Evolutionary conservation across 2,797 vertebrate genomes (phyloP).

Genomic region (Microcaecilia unicolor): DNA sequence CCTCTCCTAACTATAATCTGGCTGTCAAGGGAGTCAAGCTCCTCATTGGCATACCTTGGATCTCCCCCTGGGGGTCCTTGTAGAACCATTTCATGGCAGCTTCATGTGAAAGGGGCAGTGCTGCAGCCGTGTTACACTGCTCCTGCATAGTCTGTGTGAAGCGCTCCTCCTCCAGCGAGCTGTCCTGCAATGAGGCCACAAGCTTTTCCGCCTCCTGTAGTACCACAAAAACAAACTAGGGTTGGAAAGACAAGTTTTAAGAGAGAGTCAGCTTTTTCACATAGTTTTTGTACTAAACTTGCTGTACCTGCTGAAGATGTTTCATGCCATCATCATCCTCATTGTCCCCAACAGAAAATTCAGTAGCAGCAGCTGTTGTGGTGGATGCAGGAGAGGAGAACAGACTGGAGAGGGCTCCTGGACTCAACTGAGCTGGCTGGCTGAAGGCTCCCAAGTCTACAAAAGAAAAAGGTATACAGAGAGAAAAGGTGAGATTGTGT

Average conservation of each 20-base stretch:
- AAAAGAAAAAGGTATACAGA: too few species aligned
- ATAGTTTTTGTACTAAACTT: too few species aligned
- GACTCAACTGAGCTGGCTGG: too few species aligned
- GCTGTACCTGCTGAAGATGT: slow-evolving; percentile 79
- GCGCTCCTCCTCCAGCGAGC: slow-evolving; percentile 79
- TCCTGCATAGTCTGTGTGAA: slow-evolving; percentile 75
- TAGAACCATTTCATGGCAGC: slow-evolving; percentile 91
- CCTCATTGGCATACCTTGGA: slow-evolving; percentile 63
- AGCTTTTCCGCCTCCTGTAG: slow-evolving; percentile 81
- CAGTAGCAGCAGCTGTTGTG: slow-evolving; percentile 56
- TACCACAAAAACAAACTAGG: neutral
- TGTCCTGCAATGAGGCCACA: slow-evolving; percentile 80
- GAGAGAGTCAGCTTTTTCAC: too few species aligned
- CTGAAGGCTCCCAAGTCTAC: neutral
- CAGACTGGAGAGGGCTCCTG: slow-evolving; percentile 50
- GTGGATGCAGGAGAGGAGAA: slow-evolving; percentile 58
- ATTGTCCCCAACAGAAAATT: slow-evolving; percentile 54
- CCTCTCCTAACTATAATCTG: neutral
- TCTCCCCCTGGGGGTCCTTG: slow-evolving; percentile 86
- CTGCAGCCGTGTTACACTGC: slow-evolving; percentile 75
- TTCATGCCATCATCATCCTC: slow-evolving; percentile 92
- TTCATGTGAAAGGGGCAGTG: slow-evolving; percentile 78
- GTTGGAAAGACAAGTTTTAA: neutral
- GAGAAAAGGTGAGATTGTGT: too few species aligned
- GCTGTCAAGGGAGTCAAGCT: too few species aligned